phyloP scores from a whole-genome alignment of 2,797 vertebrate species.

The Hoplostethus atlanticus region DNA sequence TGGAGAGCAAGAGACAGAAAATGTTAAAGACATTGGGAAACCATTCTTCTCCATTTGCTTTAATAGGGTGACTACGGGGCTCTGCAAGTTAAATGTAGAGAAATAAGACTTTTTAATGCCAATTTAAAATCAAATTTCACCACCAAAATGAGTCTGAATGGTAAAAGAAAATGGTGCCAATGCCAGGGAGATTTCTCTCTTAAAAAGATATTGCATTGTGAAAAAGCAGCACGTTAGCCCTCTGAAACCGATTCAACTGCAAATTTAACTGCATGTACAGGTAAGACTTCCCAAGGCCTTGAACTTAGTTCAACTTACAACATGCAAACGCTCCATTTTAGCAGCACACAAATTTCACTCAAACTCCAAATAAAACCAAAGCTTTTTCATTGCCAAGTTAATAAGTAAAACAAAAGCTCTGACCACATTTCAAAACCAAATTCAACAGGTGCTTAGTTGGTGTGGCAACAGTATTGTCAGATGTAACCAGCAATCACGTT shows the following conservation, averaged over 20 bases:
- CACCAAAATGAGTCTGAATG: constrained; percentile 16
- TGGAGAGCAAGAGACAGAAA: background rate
- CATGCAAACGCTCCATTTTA: background rate
- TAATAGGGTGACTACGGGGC: background rate
- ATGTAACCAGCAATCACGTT: too few relatives aligned
- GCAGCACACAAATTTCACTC: background rate
- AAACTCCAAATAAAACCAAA: background rate
- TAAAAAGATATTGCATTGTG: too few relatives aligned
- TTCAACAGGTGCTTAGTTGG: too few relatives aligned
- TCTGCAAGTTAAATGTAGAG: constrained; percentile 19
- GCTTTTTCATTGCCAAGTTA: background rate
- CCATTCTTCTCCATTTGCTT: background rate
- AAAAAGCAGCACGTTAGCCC: constrained; percentile 2
- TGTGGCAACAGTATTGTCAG: too few relatives aligned
- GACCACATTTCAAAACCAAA: too few relatives aligned
- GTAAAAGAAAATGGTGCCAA: background rate
- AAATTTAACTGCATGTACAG: constrained; percentile 5
- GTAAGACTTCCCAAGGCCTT: constrained; percentile 3
- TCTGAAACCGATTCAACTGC: constrained; percentile 19
- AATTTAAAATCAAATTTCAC: constrained; percentile 13
- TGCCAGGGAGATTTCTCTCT: too few relatives aligned
- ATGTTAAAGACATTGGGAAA: constrained; percentile 12
- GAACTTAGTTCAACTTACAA: constrained; percentile 14
- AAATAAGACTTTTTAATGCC: too few relatives aligned
- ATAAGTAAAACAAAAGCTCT: background rate